These are phyloP conservation scores for Torymus texanus DNA, from an alignment of 2,888 invertebrate species.

Conservation along the genomic window DNA sequence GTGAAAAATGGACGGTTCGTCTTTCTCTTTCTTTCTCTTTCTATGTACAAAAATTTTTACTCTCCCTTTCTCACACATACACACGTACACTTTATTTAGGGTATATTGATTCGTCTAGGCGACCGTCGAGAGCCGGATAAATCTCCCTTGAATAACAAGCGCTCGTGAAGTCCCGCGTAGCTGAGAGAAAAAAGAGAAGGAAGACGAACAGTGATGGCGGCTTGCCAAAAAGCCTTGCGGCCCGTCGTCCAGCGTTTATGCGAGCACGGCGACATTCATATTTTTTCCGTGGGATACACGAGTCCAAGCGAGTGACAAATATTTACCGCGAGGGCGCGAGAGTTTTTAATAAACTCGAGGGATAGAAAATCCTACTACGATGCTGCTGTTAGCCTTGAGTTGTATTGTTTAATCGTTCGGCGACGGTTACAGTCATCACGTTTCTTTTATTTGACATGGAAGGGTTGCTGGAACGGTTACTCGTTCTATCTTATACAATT, in stretches of 20 bases:
- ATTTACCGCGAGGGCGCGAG: constrained; percentile 22
- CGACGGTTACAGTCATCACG: background rate
- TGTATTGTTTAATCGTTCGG: constrained; percentile 11
- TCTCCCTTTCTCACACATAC: too few species aligned
- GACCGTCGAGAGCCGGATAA: background rate
- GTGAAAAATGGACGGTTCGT: too few species aligned
- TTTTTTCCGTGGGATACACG: constrained; percentile 17
- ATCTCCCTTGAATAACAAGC: constrained; percentile 31
- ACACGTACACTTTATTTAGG: too few species aligned
- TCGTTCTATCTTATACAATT: too few species aligned
- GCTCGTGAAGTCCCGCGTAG: background rate
- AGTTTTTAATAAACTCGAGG: constrained; percentile 33
- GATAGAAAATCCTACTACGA: too few species aligned
- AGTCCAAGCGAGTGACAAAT: constrained; percentile 15
- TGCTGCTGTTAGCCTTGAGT: background rate
- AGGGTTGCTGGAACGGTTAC: too few species aligned
- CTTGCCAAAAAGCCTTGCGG: constrained; percentile 41
- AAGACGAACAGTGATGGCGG: constrained; percentile 6
- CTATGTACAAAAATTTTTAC: too few species aligned
- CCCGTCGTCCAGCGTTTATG: constrained; percentile 40
- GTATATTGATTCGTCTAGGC: constrained; percentile 25
- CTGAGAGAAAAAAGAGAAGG: background rate
- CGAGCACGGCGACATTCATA: background rate
- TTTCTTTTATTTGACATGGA: too few species aligned
- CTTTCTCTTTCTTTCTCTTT: too few species aligned